phyloP scores from a whole-genome alignment of 1,140 invertebrate species.

The Neodiprion lecontei region DNA sequence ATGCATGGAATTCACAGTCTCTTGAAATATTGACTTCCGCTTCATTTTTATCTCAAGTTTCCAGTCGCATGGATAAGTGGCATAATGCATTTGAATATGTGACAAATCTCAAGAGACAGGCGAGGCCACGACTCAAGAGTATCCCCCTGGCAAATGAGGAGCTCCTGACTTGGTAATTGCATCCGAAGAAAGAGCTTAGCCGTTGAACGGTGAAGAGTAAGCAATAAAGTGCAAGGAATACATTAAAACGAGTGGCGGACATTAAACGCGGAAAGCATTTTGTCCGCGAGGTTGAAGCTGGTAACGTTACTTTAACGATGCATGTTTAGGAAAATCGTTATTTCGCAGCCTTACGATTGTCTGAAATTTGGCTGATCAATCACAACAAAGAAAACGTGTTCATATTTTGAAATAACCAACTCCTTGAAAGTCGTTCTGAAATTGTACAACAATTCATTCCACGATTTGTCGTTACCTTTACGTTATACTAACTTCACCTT shows the following conservation, averaged over 20 bases:
- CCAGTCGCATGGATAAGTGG: not conserved
- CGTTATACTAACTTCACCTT: too few relatives aligned
- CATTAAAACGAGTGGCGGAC: not conserved
- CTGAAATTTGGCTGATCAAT: too few relatives aligned
- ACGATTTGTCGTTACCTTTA: too few relatives aligned
- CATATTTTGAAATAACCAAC: too few relatives aligned
- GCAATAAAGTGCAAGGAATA: slow-evolving; percentile 4
- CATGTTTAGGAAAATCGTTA: too few relatives aligned
- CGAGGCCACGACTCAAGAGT: not conserved
- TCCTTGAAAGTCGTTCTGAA: too few relatives aligned
- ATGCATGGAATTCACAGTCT: not conserved
- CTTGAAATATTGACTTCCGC: not conserved
- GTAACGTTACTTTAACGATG: too few relatives aligned
- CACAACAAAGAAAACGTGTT: too few relatives aligned
- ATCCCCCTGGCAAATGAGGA: not conserved
- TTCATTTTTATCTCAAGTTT: not conserved
- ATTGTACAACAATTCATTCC: too few relatives aligned
- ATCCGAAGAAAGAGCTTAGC: not conserved
- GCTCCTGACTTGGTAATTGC: not conserved
- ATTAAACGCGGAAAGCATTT: too few relatives aligned
- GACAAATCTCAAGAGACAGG: not conserved
- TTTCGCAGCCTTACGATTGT: too few relatives aligned
- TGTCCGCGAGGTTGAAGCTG: too few relatives aligned
- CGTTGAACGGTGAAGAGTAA: not conserved
- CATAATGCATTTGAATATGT: not conserved